Evolutionary conservation across 2,113 vertebrate species (phyloP).

Genomic region (Saguinus imperator): DNA sequence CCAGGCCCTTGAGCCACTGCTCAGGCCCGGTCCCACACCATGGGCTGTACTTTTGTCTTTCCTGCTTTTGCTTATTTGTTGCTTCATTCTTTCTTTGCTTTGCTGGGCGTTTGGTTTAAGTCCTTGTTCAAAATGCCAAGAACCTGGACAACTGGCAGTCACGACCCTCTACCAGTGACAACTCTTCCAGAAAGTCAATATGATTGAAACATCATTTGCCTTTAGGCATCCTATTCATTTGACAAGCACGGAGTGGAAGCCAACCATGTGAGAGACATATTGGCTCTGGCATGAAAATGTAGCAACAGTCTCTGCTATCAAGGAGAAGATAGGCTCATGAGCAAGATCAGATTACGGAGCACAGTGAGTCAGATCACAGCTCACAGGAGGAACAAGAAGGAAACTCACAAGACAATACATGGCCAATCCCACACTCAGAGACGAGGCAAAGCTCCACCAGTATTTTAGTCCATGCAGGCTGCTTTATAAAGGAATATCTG

Average conservation of each 20-base stretch:
- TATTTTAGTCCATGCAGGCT: background rate
- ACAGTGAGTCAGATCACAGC: background rate
- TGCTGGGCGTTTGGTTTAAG: too few species aligned
- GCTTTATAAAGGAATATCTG: background rate
- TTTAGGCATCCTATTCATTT: background rate
- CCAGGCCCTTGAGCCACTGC: too few species aligned
- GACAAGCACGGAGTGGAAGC: background rate
- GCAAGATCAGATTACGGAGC: background rate
- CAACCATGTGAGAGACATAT: too few species aligned
- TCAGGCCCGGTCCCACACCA: too few species aligned
- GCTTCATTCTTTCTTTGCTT: too few species aligned
- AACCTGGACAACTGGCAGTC: too few species aligned
- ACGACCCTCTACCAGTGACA: too few species aligned
- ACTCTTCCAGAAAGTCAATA: background rate
- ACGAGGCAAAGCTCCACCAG: background rate
- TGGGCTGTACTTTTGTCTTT: too few species aligned
- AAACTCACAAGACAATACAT: background rate
- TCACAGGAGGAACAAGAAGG: background rate
- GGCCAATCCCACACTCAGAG: accelerated
- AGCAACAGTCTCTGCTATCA: background rate
- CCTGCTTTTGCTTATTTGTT: too few species aligned
- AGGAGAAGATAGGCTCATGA: background rate
- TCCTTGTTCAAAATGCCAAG: too few species aligned
- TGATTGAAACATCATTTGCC: background rate
- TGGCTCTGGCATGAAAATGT: background rate